Percentiles rank a stretch among this genome's conserved stretches.
Conservation (phyloP, 1,140 invertebrate species). For the Eubasilissa regina region DNA sequence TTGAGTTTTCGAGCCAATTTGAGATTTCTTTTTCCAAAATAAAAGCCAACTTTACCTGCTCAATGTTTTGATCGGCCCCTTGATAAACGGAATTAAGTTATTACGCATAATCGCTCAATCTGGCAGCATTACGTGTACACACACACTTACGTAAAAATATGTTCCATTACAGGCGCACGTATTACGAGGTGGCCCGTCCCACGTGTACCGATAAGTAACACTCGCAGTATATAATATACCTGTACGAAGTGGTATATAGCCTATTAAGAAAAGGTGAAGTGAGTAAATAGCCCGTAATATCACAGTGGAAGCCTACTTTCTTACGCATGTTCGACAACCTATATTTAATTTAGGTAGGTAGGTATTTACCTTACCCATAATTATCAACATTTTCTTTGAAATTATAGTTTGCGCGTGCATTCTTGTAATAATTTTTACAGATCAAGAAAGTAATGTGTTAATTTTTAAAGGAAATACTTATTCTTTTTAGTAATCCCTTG, state of each 20-base stretch:
- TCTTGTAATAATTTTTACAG: too few species aligned
- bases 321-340: background rate
- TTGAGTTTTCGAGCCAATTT: background rate
- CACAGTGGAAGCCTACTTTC: background rate
- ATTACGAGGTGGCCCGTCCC: background rate
- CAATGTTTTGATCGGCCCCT: constrained; percentile 18
- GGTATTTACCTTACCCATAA: background rate
- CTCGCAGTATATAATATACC: constrained; percentile 39
- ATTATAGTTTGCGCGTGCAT: too few species aligned
- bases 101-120: constrained; percentile 58
- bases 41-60: background rate
- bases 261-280: background rate
- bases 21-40: background rate
- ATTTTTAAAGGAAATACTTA: too few species aligned
- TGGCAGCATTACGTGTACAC: constrained; percentile 1
- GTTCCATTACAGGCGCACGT: background rate
- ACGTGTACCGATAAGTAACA: constrained; percentile 22
- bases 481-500: too few species aligned
- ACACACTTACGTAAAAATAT: background rate
- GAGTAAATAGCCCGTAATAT: background rate
- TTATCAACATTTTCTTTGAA: too few species aligned
- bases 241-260: background rate
- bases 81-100: constrained; percentile 54
- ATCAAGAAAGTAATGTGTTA: too few species aligned
- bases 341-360: background rate